These are phyloP conservation scores for Meda fulgida DNA, from an alignment of 2,797 vertebrate species.

Conservation along the genomic window DNA sequence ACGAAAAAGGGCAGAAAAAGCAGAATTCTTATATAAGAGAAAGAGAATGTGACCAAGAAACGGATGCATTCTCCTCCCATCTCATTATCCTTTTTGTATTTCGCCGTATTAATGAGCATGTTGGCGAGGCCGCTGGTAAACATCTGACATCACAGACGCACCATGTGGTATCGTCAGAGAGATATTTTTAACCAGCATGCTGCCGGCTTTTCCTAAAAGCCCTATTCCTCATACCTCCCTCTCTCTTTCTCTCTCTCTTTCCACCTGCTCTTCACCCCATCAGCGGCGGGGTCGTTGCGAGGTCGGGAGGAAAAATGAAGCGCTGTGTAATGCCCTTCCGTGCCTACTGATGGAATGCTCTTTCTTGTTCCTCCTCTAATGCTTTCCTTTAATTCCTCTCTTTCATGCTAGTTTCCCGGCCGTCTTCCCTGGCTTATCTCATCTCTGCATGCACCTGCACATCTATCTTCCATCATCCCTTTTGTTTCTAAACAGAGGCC, in stretches of 20 bases:
- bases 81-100: slow-evolving; percentile 23
- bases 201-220: slow-evolving; percentile 51
- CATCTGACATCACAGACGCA: slow-evolving; percentile 78
- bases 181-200: slow-evolving; percentile 67
- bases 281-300: slow-evolving; percentile 79
- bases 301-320: slow-evolving; percentile 87
- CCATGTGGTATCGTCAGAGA: slow-evolving; percentile 78
- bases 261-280: slow-evolving; percentile 83
- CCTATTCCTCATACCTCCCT: slow-evolving; percentile 44
- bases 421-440: slow-evolving; percentile 53
- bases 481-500: slow-evolving; percentile 46
- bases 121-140: slow-evolving; percentile 49
- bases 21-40: not conserved
- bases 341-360: slow-evolving; percentile 60
- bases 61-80: not conserved
- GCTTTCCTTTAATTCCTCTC: slow-evolving; percentile 46
- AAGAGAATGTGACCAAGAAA: not conserved
- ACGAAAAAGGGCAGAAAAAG: not conserved
- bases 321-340: slow-evolving; percentile 56
- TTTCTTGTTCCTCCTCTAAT: slow-evolving; percentile 52
- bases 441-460: slow-evolving; percentile 44
- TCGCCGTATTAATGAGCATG: not conserved
- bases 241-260: slow-evolving; percentile 48
- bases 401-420: slow-evolving; percentile 24
- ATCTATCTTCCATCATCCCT: slow-evolving; percentile 52